phyloP scores from a whole-genome alignment of 2,888 invertebrate species.

The Pasiphila rectangulata region DNA sequence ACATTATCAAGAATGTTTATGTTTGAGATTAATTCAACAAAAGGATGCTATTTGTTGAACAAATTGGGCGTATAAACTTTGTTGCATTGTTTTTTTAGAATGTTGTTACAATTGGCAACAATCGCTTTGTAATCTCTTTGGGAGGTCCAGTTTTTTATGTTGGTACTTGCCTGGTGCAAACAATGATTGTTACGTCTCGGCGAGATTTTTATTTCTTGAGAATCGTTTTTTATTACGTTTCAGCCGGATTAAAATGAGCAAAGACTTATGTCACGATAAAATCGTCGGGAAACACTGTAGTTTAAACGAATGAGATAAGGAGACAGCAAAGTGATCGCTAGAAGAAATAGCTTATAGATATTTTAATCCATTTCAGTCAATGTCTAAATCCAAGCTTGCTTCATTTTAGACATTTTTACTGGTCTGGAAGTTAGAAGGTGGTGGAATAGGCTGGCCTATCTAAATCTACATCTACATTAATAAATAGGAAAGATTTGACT shows the following conservation, averaged over 20 bases:
- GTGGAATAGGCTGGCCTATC: too few relatives aligned
- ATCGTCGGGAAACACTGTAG: neutral
- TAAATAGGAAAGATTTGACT: too few relatives aligned
- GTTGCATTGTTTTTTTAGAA: conserved; percentile 32
- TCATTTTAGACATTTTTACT: too few relatives aligned
- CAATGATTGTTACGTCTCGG: too few relatives aligned
- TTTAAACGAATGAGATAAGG: too few relatives aligned
- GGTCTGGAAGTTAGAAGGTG: too few relatives aligned
- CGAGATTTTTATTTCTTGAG: conserved; percentile 11
- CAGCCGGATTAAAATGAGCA: conserved; percentile 14
- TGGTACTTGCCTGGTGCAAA: too few relatives aligned
- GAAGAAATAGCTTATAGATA: too few relatives aligned
- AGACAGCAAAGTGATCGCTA: too few relatives aligned
- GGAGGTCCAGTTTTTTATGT: conserved; percentile 30
- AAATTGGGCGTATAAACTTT: conserved; percentile 45
- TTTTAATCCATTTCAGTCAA: too few relatives aligned
- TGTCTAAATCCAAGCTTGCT: too few relatives aligned
- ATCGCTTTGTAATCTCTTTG: conserved; percentile 21
- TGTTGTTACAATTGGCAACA: conserved; percentile 37
- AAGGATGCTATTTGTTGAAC: conserved; percentile 40
- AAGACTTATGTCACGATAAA: neutral
- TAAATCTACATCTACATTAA: too few relatives aligned
- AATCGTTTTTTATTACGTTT: conserved; percentile 13
- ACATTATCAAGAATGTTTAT: conserved; percentile 39
- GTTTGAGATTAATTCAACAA: conserved; percentile 45